phyloP scores from a whole-genome alignment of 1,140 invertebrate species.

The Mya arenaria region DNA sequence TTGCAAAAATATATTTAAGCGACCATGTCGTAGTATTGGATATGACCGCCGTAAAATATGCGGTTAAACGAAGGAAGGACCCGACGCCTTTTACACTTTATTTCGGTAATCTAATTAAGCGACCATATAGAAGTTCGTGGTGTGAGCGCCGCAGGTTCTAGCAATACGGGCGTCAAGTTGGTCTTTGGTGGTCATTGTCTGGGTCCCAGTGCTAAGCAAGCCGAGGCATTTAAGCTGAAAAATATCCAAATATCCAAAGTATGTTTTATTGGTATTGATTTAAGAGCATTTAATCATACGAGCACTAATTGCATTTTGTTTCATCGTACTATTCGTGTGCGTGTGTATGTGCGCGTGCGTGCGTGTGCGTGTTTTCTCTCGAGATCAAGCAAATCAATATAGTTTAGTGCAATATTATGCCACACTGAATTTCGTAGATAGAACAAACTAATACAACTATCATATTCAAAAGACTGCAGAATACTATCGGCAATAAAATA shows the following conservation, averaged over 20 bases:
- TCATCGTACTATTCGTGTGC: too few relatives aligned
- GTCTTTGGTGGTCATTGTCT: not conserved
- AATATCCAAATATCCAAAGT: not conserved
- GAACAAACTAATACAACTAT: too few relatives aligned
- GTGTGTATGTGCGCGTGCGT: not conserved
- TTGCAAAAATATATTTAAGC: too few relatives aligned
- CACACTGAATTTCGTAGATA: not conserved
- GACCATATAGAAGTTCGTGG: not conserved
- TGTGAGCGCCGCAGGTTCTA: not conserved
- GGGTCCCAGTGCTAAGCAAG: not conserved
- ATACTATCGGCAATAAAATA: too few relatives aligned
- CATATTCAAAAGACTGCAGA: too few relatives aligned
- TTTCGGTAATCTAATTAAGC: too few relatives aligned
- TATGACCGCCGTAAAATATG: too few relatives aligned
- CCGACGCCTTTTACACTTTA: too few relatives aligned
- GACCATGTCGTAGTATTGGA: too few relatives aligned
- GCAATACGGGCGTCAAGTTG: not conserved
- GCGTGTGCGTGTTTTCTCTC: not conserved
- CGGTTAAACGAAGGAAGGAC: too few relatives aligned
- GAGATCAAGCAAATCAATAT: not conserved
- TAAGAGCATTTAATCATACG: not conserved
- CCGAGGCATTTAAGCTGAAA: constrained; percentile 13
- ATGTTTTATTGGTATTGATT: not conserved
- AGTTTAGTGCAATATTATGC: not conserved
- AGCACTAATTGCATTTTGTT: too few relatives aligned